Evolutionary conservation across 2,888 invertebrate species (phyloP).

Genomic region (Sesia bembeciformis): DNA sequence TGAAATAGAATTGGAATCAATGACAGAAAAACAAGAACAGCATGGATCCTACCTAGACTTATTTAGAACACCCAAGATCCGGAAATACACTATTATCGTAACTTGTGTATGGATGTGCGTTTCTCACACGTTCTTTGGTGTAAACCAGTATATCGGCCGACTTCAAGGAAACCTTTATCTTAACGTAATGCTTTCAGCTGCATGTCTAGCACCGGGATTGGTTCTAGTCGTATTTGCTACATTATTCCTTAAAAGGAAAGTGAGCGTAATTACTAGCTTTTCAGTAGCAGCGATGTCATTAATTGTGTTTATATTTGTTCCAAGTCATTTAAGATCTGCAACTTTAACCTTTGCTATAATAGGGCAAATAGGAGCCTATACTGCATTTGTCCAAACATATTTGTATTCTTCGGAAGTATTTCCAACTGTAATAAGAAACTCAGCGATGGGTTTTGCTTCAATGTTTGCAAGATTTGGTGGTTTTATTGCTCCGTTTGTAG

Average conservation of each 20-base stretch:
- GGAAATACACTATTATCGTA: conserved; percentile 78
- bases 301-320: conserved; percentile 46
- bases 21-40: conserved; percentile 13
- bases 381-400: conserved; percentile 78
- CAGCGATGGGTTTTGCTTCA: conserved; percentile 83
- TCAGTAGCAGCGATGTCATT: conserved; percentile 38
- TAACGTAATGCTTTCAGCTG: conserved; percentile 83
- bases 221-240: conserved; percentile 40
- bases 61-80: conserved; percentile 79
- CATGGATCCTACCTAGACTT: conserved; percentile 71
- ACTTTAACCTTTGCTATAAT: conserved; percentile 82
- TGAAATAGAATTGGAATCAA: conserved; percentile 37
- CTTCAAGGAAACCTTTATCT: conserved; percentile 85
- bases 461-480: conserved; percentile 80
- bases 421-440: conserved; percentile 85
- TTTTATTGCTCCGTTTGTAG: conserved; percentile 79
- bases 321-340: conserved; percentile 29
- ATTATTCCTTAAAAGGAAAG: conserved; percentile 40
- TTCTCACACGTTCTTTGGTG: conserved; percentile 87
- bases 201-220: conserved; percentile 37
- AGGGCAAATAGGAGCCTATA: conserved; percentile 83
- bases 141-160: conserved; percentile 85
- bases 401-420: conserved; percentile 86
- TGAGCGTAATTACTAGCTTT: conserved; percentile 40
- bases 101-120: conserved; percentile 85